A percentile compares a stretch with the other conserved stretches of the same genome.
phyloP scores from a whole-genome alignment of 2,888 invertebrate genomes.

The Coelogynopora nodosa region DNA sequence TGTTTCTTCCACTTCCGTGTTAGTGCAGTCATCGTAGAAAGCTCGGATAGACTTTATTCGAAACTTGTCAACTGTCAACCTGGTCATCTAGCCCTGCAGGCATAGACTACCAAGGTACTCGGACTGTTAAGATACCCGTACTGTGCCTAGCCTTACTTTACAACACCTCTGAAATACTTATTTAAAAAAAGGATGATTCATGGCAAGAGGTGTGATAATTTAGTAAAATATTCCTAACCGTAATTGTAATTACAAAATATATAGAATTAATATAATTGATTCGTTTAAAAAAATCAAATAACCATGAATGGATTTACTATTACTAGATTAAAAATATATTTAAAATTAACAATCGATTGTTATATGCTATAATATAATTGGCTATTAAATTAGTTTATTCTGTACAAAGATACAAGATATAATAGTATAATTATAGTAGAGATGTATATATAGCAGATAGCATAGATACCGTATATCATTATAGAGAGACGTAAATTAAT shows the following conservation, averaged over 20 bases:
- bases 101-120: constrained; percentile 17
- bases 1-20: constrained; percentile 45
- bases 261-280: neutral
- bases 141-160: constrained; percentile 16
- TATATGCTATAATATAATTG: too few relatives aligned
- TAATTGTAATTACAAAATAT: neutral
- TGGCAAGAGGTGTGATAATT: constrained; percentile 21
- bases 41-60: constrained; percentile 45
- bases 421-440: too few relatives aligned
- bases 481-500: too few relatives aligned
- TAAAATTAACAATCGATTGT: neutral
- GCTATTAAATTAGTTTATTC: too few relatives aligned
- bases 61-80: constrained; percentile 41
- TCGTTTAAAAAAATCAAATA: constrained; percentile 8
- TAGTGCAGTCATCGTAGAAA: constrained; percentile 42
- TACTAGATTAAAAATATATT: neutral
- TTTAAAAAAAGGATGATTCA: neutral
- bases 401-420: too few relatives aligned
- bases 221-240: constrained; percentile 16
- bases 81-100: constrained; percentile 39
- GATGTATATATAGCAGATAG: too few relatives aligned
- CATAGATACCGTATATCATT: too few relatives aligned
- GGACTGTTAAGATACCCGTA: neutral
- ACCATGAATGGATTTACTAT: neutral
- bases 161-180: neutral